Evolutionary conservation across 1,140 invertebrate species (phyloP).

Genomic region (Araneus ventricosus): DNA sequence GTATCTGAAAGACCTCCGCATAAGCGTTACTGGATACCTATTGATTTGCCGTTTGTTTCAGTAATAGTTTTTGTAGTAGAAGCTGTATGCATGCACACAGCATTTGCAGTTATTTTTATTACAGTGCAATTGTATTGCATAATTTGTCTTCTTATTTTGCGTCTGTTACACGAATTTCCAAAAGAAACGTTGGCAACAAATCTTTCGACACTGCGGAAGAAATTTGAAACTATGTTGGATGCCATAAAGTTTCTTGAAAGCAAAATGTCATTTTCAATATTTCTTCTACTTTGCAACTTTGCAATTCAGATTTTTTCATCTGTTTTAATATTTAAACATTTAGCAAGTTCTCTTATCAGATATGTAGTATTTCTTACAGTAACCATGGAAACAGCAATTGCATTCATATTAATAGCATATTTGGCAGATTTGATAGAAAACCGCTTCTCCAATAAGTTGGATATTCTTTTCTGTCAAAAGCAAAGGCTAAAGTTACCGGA

Average conservation of each 20-base stretch:
- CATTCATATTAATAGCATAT: neutral
- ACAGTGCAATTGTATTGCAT: neutral
- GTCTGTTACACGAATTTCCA: neutral
- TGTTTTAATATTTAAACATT: neutral
- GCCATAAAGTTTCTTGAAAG: neutral
- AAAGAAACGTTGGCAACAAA: neutral
- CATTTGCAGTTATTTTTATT: neutral
- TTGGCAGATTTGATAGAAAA: neutral
- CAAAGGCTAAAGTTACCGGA: neutral
- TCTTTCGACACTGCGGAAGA: neutral
- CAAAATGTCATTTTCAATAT: constrained; percentile 1
- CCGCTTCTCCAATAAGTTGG: neutral
- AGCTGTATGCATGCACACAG: neutral
- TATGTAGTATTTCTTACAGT: neutral
- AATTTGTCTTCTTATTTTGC: neutral
- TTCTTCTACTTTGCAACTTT: neutral
- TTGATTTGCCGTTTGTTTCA: neutral
- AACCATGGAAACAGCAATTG: neutral
- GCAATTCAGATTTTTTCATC: neutral
- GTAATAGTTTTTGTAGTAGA: neutral
- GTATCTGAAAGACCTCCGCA: neutral
- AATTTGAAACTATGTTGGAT: neutral
- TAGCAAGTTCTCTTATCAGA: neutral
- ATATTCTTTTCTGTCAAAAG: neutral
- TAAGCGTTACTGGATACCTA: neutral